Evolutionary conservation across 2,888 invertebrate species (phyloP), one percentile per base, ranked within the genome.

Genomic region (Crocallis elinguaria): DNA sequence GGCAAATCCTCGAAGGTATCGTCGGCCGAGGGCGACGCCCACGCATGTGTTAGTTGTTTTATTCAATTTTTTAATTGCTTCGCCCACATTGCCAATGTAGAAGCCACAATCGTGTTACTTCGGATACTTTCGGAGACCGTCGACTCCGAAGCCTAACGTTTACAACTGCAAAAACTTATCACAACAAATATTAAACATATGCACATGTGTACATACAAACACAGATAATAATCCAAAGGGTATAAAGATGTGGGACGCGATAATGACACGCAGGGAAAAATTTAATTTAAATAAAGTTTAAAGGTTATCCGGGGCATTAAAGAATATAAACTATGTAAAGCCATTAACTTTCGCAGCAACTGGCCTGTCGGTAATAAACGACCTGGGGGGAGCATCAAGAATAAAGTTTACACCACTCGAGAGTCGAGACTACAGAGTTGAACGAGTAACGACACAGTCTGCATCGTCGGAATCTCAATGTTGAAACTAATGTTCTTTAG

Each of bases 21-120:
- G 49, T 50, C 57, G 60, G 53, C 56, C 55, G 49, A 57, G 68
- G 62, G 67, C 69, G 71, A 67, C 75, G 70, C 84, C 84, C 76
- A 83, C 86, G 71, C 82, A 72, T 63, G 67, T 74, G 75, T 73
- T 73, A 67, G 55, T 66, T 62, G 60, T 64, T 79, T 86, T 84
- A 79, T 79, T 84, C 72, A 75, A 76, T 80, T 84, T 84, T 82
- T 88, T 86, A 83, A 86, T 85, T 84, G 73, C 76, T 69, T 82
- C 85, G 82, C 85, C 86, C 85, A 84, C 83, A 76, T 73, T 57
- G 53, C 43, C 36, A 16, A 25, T 51, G 46, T 39, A 30, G 37
- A 29, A 44, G 41, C 43, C 45, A 39, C 52, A 52, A 43, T 60
- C 64, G 51, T 45, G 49, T 19, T 36, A 50, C 50, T 53, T 54